Conservation (phyloP, 2,113 vertebrate genomes). For the Brevimyrus niger region DNA sequence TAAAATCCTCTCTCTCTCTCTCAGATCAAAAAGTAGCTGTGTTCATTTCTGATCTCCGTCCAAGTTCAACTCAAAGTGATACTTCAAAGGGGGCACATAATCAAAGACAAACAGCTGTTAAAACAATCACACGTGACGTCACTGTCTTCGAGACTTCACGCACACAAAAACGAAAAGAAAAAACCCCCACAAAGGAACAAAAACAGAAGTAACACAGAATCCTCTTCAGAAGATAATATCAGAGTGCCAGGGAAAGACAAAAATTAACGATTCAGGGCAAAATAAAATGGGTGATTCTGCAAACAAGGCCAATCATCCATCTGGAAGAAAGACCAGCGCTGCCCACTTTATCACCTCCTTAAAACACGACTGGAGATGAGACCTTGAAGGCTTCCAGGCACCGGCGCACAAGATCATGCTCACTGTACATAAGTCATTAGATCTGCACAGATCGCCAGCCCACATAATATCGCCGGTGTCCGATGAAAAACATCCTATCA, state of each 20-base stretch:
- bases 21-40: slow-evolving; percentile 90
- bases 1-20: slow-evolving; percentile 87
- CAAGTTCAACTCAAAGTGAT: slow-evolving; percentile 98
- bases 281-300: slow-evolving; percentile 54
- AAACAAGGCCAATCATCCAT: slow-evolving; percentile 53
- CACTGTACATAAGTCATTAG: neutral
- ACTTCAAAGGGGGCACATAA: slow-evolving; percentile 97
- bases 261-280: slow-evolving; percentile 59
- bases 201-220: slow-evolving; percentile 58
- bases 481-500: neutral
- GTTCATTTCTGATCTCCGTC: slow-evolving; percentile 98
- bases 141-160: slow-evolving; percentile 95
- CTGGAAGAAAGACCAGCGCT: slow-evolving; percentile 41
- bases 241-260: slow-evolving; percentile 54
- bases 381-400: neutral
- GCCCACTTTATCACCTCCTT: slow-evolving; percentile 50
- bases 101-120: slow-evolving; percentile 99
- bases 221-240: slow-evolving; percentile 52
- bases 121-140: slow-evolving; percentile 99
- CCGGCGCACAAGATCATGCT: neutral
- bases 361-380: neutral
- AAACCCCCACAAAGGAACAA: slow-evolving; percentile 56
- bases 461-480: neutral
- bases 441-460: neutral
- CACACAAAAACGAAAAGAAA: neutral